Base-by-base conservation (phyloP, 2,888 invertebrate genomes). In the Endomychus coccineus region DNA sequence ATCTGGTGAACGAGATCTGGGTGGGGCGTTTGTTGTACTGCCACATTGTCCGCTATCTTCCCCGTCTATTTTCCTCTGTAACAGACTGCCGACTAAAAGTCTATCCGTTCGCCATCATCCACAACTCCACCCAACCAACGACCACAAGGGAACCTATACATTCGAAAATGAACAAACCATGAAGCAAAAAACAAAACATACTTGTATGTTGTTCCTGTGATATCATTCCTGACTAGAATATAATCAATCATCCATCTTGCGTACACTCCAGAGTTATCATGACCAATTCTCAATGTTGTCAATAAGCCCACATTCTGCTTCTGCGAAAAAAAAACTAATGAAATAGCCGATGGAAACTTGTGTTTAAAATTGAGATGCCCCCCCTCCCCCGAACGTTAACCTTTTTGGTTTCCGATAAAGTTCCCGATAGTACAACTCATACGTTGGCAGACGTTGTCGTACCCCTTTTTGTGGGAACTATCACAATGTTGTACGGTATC, bases 241-340 rank as follows among this genome's bases (percentile, higher is more conserved):
- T 91, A 84, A 55, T 98, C 97, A 1, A 98, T 81, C 70, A 95
- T 78, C 96, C 96, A 97, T 60, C 94, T 88, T 12, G 94, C 87
- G 6, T 91, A 89, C 10, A 90, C 69, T 0, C 96, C 95, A 2
- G 83, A 77, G 63, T 94, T 94, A 61, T 96, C 95, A 59, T 97
- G 96, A 1, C 97, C 97, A 48, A 99, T 89, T 38, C 96, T 76
- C 54, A 98, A 68, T 0, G 97, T 96, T 9, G 97, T 96, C 42
- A 98, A 67, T 22, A 94, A 77, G 0, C 98, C 98, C 42, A 98
- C 71, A 66, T 98, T 98, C 69, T 91, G 91, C 65, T 95, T 87
- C 92, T 96, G 35, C 36, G 36, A 19, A 10, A 23, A 40, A 33
- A 35, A 37, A 39, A 15, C n/a, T n/a, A n/a, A n/a, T n/a, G n/a